Base-by-base conservation (phyloP, 2,888 invertebrate genomes). In the Chymomyza procnemis region DNA sequence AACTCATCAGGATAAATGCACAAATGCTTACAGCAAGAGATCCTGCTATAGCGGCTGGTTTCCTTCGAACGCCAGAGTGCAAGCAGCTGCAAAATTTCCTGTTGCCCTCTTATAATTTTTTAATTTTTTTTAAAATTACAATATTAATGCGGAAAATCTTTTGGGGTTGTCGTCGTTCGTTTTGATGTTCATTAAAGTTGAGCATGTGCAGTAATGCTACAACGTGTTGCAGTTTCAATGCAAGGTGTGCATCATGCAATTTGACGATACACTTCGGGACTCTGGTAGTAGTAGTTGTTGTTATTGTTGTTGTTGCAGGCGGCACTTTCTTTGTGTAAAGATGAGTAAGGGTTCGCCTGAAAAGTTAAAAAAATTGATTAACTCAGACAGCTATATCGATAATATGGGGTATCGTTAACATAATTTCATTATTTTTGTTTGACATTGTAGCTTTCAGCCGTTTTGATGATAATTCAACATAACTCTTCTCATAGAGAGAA, bases 121-220 rank as follows among this genome's bases (percentile, higher is more conserved):
- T 62, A 65, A 70, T 76, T 70, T 76, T 70, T 68, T 78, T 67
- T 73, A 41, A 70, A 71, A 71, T 66, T 75, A 67, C 66, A 72
- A 71, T 70, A 73, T 73, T 67, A 75, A 76, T 76, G 74, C 73
- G 69, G 74, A 82, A 82, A 83, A 83, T 83, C 83, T 83, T 82
- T 19, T 75, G 75, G 73, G 80, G 79, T 71, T 76, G 76, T 60
- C 60, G 18, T 46, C 19, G 54, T 19, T 57, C 57, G 47, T 26
- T 55, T 46, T 8, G 14, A 55, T 19, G n/a, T 26, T 30, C 55
- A 47, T 55, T 63, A 18, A 56, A 22, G 46, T 8, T 26, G 14
- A 30, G 4, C 14, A 26, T 5, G 18, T 22, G 14, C n/a, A n/a
- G 30, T 6, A 30, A 30, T 30, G 34, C 34, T 12, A 12, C 34